phyloP scores from a whole-genome alignment of 2,797 vertebrate species.

The Dryobates pubescens region DNA sequence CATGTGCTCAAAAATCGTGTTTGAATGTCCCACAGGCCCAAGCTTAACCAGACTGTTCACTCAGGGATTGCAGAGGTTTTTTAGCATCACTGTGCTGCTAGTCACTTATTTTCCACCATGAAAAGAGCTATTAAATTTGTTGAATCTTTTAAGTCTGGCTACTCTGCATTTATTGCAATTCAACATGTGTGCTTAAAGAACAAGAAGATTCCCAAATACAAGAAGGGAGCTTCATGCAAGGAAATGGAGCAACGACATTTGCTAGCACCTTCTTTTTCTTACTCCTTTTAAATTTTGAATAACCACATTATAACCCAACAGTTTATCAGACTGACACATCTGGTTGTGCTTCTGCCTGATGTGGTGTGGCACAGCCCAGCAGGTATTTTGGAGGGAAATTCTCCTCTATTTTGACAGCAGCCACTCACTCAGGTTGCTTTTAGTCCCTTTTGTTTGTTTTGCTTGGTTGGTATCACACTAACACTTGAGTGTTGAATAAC shows the following conservation, averaged over 20 bases:
- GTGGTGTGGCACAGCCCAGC: constrained; percentile 8
- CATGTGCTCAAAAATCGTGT: neutral
- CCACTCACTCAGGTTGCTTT: neutral
- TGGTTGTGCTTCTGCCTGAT: neutral
- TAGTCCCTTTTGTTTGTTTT: neutral
- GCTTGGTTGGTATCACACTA: neutral
- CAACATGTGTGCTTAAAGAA: neutral
- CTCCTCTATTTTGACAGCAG: constrained; percentile 26
- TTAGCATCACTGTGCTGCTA: neutral
- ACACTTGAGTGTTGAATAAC: neutral
- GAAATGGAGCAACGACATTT: neutral
- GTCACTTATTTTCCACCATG: neutral
- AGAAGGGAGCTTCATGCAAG: neutral
- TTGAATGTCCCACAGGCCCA: neutral
- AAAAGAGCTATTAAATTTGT: neutral
- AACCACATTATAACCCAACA: neutral
- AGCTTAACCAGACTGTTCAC: rapidly evolving
- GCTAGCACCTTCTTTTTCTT: neutral
- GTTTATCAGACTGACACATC: constrained; percentile 35
- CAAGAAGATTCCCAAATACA: neutral
- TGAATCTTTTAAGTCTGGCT: neutral
- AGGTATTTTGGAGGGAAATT: constrained; percentile 5
- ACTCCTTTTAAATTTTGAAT: constrained; percentile 18
- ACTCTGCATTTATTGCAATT: neutral
- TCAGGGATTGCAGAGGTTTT: neutral